A percentile compares a stretch with the other conserved stretches of the same genome.
Conservation (phyloP, 2,113 vertebrate genomes). For the Megaceryle torquata region DNA sequence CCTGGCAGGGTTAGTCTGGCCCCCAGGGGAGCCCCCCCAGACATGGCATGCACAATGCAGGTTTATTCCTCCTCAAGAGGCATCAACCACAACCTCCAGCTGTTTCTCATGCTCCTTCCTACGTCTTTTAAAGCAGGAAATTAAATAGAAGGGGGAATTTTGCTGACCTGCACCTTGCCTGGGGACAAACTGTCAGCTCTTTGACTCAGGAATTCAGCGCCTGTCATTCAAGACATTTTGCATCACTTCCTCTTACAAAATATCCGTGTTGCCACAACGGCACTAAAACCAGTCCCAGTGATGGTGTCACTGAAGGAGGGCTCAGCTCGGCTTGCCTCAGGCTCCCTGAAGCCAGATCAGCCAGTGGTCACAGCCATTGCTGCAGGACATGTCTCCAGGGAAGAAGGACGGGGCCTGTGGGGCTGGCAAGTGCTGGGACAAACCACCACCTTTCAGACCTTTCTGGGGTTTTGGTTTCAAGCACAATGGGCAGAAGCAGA, state of each 20-base stretch:
- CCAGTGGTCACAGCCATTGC: neutral
- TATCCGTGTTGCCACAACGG: neutral
- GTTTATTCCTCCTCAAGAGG: neutral
- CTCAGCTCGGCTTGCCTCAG: neutral
- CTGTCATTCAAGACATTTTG: neutral
- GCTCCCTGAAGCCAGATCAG: neutral
- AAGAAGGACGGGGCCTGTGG: rapidly evolving
- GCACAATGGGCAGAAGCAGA: neutral
- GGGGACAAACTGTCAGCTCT: neutral
- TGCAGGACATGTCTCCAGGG: rapidly evolving
- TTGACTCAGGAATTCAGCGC: neutral
- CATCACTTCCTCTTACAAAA: neutral
- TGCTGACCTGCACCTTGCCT: neutral
- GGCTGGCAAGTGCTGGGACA: neutral
- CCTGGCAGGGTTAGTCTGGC: rapidly evolving
- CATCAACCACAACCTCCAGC: rapidly evolving
- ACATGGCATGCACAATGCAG: rapidly evolving
- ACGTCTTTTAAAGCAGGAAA: neutral
- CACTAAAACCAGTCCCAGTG: neutral
- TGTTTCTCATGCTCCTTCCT: neutral
- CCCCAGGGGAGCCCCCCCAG: rapidly evolving
- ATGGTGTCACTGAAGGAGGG: neutral
- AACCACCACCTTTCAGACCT: rapidly evolving
- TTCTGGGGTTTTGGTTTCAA: neutral
- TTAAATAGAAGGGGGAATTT: neutral